Evolutionary conservation across 2,888 invertebrate genomes (phyloP).

Genomic region (Gymnocheta viridis): DNA sequence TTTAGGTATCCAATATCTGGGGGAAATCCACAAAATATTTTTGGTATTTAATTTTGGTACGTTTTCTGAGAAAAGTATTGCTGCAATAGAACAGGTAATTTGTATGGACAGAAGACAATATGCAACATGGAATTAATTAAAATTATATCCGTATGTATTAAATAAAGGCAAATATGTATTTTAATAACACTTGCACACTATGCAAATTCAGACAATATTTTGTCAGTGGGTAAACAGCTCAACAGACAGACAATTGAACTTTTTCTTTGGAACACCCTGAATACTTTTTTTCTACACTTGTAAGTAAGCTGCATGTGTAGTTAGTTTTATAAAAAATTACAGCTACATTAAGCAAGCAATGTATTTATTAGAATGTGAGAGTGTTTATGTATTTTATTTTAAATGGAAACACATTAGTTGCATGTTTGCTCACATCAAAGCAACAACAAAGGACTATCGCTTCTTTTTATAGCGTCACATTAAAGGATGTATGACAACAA

Average conservation of each 20-base stretch:
- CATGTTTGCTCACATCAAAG: conserved; percentile 67
- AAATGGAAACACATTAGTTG: conserved; percentile 69
- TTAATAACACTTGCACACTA: neutral
- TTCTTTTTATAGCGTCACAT: conserved; percentile 54
- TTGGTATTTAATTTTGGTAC: no score
- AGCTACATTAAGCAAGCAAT: conserved; percentile 61
- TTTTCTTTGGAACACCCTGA: neutral
- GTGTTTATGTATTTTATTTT: conserved; percentile 21
- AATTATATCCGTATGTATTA: no score
- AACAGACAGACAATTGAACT: no score
- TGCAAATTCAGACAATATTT: neutral
- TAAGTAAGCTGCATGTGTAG: neutral
- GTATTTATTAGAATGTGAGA: conserved; percentile 24
- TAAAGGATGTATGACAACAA: conserved; percentile 68
- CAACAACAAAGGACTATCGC: conserved; percentile 56
- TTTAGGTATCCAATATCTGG: no score
- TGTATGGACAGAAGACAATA: no score
- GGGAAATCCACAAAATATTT: no score
- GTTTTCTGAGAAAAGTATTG: no score
- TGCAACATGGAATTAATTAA: no score
- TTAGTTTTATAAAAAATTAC: conserved; percentile 50
- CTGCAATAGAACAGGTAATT: no score
- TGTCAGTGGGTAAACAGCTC: neutral
- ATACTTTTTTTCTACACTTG: neutral
- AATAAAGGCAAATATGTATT: no score